Evolutionary conservation across 2,888 invertebrate species (phyloP), one percentile per base, ranked within the genome.

Genomic region (Aphrophora alni): DNA sequence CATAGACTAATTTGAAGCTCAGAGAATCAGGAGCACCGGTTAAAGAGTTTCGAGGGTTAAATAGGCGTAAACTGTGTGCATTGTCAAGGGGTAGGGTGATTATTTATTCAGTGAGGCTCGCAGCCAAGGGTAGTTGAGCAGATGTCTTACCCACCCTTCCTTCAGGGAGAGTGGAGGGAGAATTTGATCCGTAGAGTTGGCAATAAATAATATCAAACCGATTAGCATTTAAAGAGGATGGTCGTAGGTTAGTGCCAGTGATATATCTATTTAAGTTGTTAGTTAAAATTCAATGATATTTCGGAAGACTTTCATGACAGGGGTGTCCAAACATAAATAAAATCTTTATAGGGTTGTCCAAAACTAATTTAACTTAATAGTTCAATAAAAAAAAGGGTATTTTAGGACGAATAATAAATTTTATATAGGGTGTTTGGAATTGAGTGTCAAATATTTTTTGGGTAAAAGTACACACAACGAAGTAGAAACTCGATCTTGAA

Each of bases 221-320:
- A 59, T 59, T 59, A 59, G 59, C 59, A 59, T 59, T 59, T 59
- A 59, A 59, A 59, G 59, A 59, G 59, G 59, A 59, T 21, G 21
- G 21, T 14, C 44, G 2, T 44, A 44, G 44, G 44, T 44, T 44
- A 10, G 44, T 44, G 59, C 59, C 59, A 59, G 59, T 59, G 59
- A 59, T 59, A 59, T 59, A 59, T 59, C 59, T 59, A 59, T 59
- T 59, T 59, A 21, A 59, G 59, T 21, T 21, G 59, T 59, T 59
- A 59, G 21, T 59, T 59, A 59, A 59, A 59, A 59, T 59, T 59
- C 59, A 59, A 59, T 59, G 59, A 59, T 59, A 59, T 59, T 59
- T 59, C 21, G 21, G 59, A 59, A 59, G 59, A 59, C 12, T 59
- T 21, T 10, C n/a, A 8, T 59, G 59, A 59, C 59, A 59, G 59